Evolutionary conservation across 1,140 invertebrate genomes (phyloP), one percentile per base, ranked within the genome.

Genomic region (Bombus cullumanus): DNA sequence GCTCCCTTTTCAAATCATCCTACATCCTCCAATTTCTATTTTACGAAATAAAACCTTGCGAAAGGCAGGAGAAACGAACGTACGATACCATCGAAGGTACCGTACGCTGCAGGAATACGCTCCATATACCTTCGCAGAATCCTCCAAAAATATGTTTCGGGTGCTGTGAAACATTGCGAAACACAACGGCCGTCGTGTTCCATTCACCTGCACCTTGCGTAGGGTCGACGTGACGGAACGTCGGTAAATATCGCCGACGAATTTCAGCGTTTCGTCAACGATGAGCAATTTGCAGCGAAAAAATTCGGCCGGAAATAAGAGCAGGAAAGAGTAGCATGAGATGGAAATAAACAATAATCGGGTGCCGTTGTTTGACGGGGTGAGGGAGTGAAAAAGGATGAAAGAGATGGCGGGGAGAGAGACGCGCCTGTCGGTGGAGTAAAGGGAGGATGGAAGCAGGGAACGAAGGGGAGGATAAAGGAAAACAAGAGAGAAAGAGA

Each of bases 291-390:
- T 73, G 37, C 37, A 71, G 64, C 22, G 47, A 64, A 79, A 57
- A 69, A n/a, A n/a, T 47, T 59, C 28, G 47, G n/a, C 2, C 41
- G 43, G 66, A 25, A 79, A 68, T 47, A 31, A 4, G n/a, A 59
- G n/a, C 4, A n/a, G 12, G n/a, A 62, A 71, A 28, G 34, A 62
- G 31, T 47, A 43, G n/a, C 28, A 31, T 15, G n/a, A 15, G 37
- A 47, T 79, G 47, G 18, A 77, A 71, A 47, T 77, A 78, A 84
- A 69, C 64, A 76, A 39, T 72, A n/a, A 59, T 34, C n/a, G 41
- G 13, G 25, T 25, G 18, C 22, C 28, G 15, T 31, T 72, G 68
- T 73, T 28, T 41, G 10, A 37, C 25, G 28, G 2, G 37, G 13
- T n/a, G 28, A 41, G 28, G 28, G 41, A 34, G 31, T 22, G n/a